Conservation (phyloP, 2,888 invertebrate genomes). For the Nyleta sp. region DNA sequence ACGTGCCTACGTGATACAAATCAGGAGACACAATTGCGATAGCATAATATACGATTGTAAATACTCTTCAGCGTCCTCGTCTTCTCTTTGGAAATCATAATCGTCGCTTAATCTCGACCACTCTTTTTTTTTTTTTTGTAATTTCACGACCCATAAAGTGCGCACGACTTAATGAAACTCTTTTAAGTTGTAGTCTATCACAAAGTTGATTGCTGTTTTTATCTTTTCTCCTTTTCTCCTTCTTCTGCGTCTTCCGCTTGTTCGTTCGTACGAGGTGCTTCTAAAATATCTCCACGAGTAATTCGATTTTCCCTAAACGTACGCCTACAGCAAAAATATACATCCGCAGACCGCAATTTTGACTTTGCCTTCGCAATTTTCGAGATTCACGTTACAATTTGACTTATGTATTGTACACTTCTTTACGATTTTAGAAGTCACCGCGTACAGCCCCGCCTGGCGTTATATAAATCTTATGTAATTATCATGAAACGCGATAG, state of each 20-base stretch:
- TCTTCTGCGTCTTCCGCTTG: not conserved
- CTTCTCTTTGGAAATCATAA: conserved; percentile 49
- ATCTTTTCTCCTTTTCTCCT: not conserved
- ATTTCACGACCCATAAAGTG: conserved; percentile 64
- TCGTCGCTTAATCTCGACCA: conserved; percentile 58
- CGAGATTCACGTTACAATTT: conserved; percentile 27
- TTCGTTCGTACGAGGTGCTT: conserved; percentile 71
- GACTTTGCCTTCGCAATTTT: conserved; percentile 5
- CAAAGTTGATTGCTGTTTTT: conserved; percentile 79
- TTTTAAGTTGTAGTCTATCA: conserved; percentile 76
- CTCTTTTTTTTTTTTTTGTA: conserved; percentile 63
- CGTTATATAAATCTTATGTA: conserved; percentile 68
- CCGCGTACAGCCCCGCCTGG: conserved; percentile 71
- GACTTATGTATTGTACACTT: conserved; percentile 18
- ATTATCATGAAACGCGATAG: conserved; percentile 74
- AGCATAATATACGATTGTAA: conserved; percentile 76
- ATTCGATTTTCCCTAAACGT: conserved; percentile 37
- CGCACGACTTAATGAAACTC: conserved; percentile 71
- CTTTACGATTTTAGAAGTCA: conserved; percentile 73
- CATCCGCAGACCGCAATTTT: conserved; percentile 49
- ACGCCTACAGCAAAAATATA: conserved; percentile 53
- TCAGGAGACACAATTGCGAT: conserved; percentile 77
- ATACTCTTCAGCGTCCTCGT: conserved; percentile 67
- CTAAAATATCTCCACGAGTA: conserved; percentile 70
- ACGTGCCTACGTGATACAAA: conserved; percentile 80